Evolutionary conservation across 2,113 vertebrate species (phyloP), one percentile per base, ranked within the genome.

Genomic region (Nettapus auritus): DNA sequence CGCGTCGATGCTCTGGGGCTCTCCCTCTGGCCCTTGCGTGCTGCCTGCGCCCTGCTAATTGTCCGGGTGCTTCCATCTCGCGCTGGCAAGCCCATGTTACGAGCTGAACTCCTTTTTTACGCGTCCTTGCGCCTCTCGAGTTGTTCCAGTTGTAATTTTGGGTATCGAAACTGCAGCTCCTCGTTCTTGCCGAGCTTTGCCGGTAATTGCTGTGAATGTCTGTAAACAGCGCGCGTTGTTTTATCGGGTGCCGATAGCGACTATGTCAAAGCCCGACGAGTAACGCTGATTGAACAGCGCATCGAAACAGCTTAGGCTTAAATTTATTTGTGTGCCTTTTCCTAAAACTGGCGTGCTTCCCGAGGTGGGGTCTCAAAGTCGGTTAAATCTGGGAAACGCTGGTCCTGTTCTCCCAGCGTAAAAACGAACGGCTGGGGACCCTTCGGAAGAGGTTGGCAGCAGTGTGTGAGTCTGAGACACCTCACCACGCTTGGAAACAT

Each of bases 121-220:
- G 52, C 46, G 19, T 63, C 36, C 19, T 53, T 52, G 7, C 12
- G 29, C 38, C 38, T 20, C 3, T 15, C 13, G 7, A 18, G 34
- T 67, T 62, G 14, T 75, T 36, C 46, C 52, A 3, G 38, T 48
- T 44, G 13, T 29, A 44, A 19, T 29, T 75, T 60, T 56, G 53
- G 23, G 3, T 20, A 8, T 42, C 42, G 22, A 25, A 22, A 17
- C 2, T 1, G 10, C 48, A 42, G 9, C 21, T 82, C 14, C 0
- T 56, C 21, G 1, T 71, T 63, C n/a, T 87, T 42, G 28, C 23
- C 33, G 44, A 60, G 78, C 33, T 73, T 57, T 86, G 60, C 31
- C 77, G 81, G 14, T 55, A 18, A 69, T 0, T n/a, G 8, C 34
- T 4, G 0, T 26, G 11, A 73, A 15, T 22, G 13, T n/a, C 63